These are phyloP conservation scores for Rhea pennata DNA, from an alignment of 2,113 vertebrate species.

Conservation along the genomic window DNA sequence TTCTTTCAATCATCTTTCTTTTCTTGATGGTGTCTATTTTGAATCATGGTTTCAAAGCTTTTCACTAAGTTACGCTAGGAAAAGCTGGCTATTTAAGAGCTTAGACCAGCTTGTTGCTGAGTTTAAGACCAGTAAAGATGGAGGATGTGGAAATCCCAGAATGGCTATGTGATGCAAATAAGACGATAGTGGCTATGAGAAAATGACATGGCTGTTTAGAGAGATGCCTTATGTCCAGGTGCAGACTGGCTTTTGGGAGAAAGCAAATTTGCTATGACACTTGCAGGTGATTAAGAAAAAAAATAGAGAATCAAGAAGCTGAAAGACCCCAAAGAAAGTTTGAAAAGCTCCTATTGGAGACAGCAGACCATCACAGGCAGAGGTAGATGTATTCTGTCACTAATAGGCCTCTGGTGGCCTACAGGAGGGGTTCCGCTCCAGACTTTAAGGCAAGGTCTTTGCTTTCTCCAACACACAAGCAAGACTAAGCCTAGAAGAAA, in stretches of 20 bases:
- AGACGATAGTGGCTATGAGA: background rate
- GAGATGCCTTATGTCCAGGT: background rate
- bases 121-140: background rate
- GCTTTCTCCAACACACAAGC: background rate
- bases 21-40: background rate
- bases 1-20: background rate
- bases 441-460: background rate
- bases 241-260: background rate
- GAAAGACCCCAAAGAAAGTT: background rate
- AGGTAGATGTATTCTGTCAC: background rate
- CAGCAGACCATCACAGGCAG: background rate
- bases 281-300: background rate
- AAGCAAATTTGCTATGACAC: background rate
- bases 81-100: background rate
- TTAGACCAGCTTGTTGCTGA: background rate
- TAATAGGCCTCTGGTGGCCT: background rate
- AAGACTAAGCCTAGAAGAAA: background rate
- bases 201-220: background rate
- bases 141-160: background rate
- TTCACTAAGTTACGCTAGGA: background rate
- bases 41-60: background rate
- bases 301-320: background rate
- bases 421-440: background rate
- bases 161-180: background rate
- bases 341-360: background rate